Evolutionary conservation across 2,888 invertebrate species (phyloP), one percentile per base, ranked within the genome.

Genomic region (Agriopis marginaria): DNA sequence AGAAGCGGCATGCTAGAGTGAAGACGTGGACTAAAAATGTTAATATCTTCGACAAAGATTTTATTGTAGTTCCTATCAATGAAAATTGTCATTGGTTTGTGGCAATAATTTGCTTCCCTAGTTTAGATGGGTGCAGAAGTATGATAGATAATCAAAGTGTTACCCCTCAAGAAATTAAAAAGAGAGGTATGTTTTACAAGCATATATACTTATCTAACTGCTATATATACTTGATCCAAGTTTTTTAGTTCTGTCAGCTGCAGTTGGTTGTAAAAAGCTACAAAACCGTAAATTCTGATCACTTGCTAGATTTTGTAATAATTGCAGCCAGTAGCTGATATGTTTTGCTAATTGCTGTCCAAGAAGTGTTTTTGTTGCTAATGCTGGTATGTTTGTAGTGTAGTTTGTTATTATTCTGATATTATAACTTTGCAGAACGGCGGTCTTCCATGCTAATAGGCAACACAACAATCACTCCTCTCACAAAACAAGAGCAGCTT

Each of bases 41-140:
- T 0, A 98, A 99, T 89, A 95, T 99, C 63, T 99, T 99, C 90
- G 96, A 97, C 59, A 99, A 99, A 95, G 99, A 99, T 89, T 99
- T 97, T 88, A 96, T 99, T 72, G 96, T 99, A 75, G 97, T 99
- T 87, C 99, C 99, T 75, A 99, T 99, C 66, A 99, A 99, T 94
- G 99, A 99, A 93, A 98, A 98, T 95, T 98, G 97, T 56, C 99
- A 99, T 94, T 99, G 99, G 99, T 99, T 98, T 92, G 95, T 99
- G 79, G 99, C 99, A 2, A 98, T 99, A 60, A 97, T 99, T 66
- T 99, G 99, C 88, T 99, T 97, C 88, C 99, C 99, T 55, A 97
- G 97, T 63, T 92, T 98, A 74, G 96, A 96, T 62, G 97, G 96
- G 0, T 95, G 96, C 63, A 94, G 96, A 62, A 96, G 96, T 76